These are phyloP conservation scores for Zootoca vivipara DNA, from an alignment of 2,113 vertebrate genomes.

Conservation along the genomic window DNA sequence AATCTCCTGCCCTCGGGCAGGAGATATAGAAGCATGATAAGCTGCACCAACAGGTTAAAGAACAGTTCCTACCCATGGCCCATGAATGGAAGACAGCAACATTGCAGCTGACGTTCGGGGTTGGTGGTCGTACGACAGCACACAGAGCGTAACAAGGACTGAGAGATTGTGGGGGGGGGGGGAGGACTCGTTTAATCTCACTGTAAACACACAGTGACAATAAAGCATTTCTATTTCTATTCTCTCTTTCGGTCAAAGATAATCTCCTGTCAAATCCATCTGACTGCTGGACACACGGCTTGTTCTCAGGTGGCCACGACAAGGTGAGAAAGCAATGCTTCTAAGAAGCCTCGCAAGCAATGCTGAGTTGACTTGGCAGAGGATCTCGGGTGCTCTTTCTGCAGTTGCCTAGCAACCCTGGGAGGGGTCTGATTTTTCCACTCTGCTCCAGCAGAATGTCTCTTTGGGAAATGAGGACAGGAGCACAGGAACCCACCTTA, in stretches of 20 bases:
- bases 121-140: no score
- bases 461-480: not conserved
- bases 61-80: no score
- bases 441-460: not conserved
- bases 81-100: no score
- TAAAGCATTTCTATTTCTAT: no score
- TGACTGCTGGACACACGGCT: not conserved
- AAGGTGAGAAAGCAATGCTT: not conserved
- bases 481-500: not conserved
- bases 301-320: not conserved
- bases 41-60: no score
- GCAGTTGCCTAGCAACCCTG: not conserved
- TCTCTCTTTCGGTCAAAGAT: not conserved
- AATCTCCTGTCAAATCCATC: not conserved
- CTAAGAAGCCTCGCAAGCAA: not conserved
- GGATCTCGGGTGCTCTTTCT: not conserved
- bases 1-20: no score
- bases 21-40: no score
- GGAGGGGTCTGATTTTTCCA: not conserved
- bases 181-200: no score
- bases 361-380: not conserved
- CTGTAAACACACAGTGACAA: no score
- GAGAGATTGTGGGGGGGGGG: no score
- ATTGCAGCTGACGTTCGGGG: no score
- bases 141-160: no score